A percentile compares a stretch with the other conserved stretches of the same genome.
These are phyloP conservation scores for Platyrinchus mystaceus DNA, from an alignment of 2,797 vertebrate species.

Conservation along the genomic window DNA sequence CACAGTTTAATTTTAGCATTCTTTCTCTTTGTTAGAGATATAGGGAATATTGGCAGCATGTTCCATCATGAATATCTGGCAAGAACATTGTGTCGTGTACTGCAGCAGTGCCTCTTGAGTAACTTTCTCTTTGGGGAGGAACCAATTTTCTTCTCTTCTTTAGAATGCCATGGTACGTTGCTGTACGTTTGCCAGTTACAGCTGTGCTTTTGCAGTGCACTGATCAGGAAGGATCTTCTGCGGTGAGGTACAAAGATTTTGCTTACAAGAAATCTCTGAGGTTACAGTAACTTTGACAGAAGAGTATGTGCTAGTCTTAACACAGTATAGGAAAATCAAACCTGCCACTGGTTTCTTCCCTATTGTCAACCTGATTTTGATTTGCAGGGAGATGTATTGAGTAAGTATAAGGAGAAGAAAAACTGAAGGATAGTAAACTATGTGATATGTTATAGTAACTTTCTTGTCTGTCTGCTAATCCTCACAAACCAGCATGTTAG, in stretches of 20 bases:
- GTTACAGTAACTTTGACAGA: neutral
- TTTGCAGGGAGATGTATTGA: neutral
- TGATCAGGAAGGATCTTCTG: neutral
- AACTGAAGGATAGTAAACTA: neutral
- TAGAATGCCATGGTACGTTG: neutral
- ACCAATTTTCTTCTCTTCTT: neutral
- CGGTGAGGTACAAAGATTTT: neutral
- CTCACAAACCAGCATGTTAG: neutral
- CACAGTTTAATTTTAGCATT: neutral
- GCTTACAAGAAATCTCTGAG: neutral
- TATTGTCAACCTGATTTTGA: neutral
- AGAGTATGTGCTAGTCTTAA: neutral
- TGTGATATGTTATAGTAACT: neutral
- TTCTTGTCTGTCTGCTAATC: neutral
- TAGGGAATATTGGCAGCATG: neutral
- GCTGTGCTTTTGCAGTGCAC: neutral
- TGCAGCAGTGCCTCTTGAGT: neutral
- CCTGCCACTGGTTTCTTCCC: neutral
- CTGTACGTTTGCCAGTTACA: neutral
- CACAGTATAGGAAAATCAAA: neutral
- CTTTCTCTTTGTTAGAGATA: neutral
- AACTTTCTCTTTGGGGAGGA: neutral
- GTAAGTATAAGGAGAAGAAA: neutral
- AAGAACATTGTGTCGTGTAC: fast-evolving
- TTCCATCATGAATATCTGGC: neutral